Conservation (phyloP, 2,888 invertebrate genomes). For the Hirtodrosophila alboralis region DNA sequence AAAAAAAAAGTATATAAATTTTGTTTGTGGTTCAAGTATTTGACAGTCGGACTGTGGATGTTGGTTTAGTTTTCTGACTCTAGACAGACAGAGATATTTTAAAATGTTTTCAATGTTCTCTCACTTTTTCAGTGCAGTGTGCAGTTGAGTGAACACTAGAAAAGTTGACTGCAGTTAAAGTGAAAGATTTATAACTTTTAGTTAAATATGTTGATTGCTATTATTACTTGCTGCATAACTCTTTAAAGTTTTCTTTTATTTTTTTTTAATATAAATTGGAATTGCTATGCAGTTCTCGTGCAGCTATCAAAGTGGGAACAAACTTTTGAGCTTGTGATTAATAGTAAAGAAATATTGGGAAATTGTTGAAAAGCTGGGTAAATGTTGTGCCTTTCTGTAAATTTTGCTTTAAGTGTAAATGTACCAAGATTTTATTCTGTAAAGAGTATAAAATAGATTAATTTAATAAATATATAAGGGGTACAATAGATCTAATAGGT, state of each 20-base stretch:
- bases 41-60: slow-evolving; percentile 51
- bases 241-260: not conserved
- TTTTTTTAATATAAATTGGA: not conserved
- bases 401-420: too few species aligned
- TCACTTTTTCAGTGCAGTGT: not conserved
- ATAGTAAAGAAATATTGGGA: too few species aligned
- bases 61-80: slow-evolving; percentile 16
- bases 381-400: too few species aligned
- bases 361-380: too few species aligned
- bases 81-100: slow-evolving; percentile 11
- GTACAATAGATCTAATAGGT: too few species aligned
- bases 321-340: too few species aligned
- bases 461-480: too few species aligned
- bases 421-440: too few species aligned
- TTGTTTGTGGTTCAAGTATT: slow-evolving; percentile 57
- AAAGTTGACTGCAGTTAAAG: slow-evolving; percentile 11
- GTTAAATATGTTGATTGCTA: not conserved
- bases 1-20: slow-evolving; percentile 70
- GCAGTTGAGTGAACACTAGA: slow-evolving; percentile 2
- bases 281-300: too few species aligned
- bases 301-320: too few species aligned
- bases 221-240: not conserved
- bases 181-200: slow-evolving; percentile 24
- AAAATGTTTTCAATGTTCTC: slow-evolving; percentile 12
- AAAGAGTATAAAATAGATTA: too few species aligned